phyloP scores from a whole-genome alignment of 2,888 invertebrate species.

The Ferrisia virgata region DNA sequence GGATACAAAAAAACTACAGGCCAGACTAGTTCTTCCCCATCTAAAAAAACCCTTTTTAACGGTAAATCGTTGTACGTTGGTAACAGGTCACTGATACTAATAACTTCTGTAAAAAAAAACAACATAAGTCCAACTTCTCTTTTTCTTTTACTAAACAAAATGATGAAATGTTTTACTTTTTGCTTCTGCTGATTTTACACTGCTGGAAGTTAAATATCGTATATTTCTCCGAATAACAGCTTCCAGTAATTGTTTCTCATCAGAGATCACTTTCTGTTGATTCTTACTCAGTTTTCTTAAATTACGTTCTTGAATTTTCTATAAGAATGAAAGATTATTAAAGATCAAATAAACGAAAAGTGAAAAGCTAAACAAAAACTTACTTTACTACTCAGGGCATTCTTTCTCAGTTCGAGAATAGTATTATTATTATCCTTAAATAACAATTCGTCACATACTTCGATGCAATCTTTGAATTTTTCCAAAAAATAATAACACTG shows the following conservation, averaged over 20 bases:
- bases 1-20: slow-evolving; percentile 87
- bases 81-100: slow-evolving; percentile 17
- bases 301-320: slow-evolving; percentile 39
- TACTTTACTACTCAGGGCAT: slow-evolving; percentile 58
- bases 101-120: slow-evolving; percentile 19
- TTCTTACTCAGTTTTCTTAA: neutral
- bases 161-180: neutral
- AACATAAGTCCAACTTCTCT: neutral
- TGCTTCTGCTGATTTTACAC: slow-evolving; percentile 48
- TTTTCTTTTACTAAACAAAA: neutral
- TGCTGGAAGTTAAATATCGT: neutral
- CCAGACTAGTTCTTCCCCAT: slow-evolving; percentile 69
- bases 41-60: slow-evolving; percentile 63
- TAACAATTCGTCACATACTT: slow-evolving; percentile 69
- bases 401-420: slow-evolving; percentile 58
- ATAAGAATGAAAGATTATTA: slow-evolving; percentile 43
- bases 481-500: slow-evolving; percentile 67
- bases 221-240: neutral
- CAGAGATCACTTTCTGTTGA: neutral
- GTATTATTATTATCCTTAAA: slow-evolving; percentile 59
- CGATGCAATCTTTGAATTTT: slow-evolving; percentile 68
- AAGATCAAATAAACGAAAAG: neutral
- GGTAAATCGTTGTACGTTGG: slow-evolving; percentile 62
- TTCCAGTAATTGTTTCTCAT: neutral
- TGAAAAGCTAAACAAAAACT: neutral